Percentiles rank a stretch among this genome's conserved stretches.
Evolutionary conservation across 2,113 vertebrate genomes (phyloP).

Genomic region (Platichthys flesus): DNA sequence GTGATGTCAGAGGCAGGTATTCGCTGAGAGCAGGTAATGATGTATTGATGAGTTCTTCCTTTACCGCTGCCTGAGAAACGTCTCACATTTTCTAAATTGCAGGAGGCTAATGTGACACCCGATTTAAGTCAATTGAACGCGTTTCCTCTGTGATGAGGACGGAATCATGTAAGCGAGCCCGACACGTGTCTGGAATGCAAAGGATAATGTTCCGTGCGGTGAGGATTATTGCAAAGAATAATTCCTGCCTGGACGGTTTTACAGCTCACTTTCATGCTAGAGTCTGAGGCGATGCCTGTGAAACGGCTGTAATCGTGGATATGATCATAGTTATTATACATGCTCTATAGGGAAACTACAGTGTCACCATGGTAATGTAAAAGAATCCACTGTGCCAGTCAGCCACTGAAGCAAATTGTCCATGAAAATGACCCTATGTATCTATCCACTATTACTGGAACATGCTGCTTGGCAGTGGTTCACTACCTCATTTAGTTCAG

Average conservation of each 20-base stretch:
- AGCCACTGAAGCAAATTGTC: conserved; percentile 14
- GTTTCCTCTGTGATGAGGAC: neutral
- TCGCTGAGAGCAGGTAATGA: conserved; percentile 8
- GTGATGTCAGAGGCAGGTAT: neutral
- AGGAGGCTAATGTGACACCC: conserved; percentile 9
- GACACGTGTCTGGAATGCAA: neutral
- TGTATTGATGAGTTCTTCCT: conserved; percentile 29
- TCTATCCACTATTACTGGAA: neutral
- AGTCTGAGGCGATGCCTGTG: conserved; percentile 1
- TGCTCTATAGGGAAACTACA: neutral
- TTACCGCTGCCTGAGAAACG: neutral
- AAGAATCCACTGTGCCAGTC: neutral
- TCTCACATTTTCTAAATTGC: neutral
- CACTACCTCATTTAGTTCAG: neutral
- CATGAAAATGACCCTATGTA: conserved; percentile 12
- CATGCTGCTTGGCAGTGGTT: neutral
- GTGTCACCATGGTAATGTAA: conserved; percentile 7
- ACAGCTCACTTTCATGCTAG: conserved; percentile 11
- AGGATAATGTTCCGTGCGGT: conserved; percentile 27
- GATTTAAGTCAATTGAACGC: conserved; percentile 5
- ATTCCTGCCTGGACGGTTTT: conserved; percentile 8
- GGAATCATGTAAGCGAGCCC: neutral
- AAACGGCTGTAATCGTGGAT: conserved; percentile 32
- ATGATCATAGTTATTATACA: conserved; percentile 12
- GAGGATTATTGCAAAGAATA: conserved; percentile 32